Evolutionary conservation across 2,113 vertebrate genomes (phyloP), one percentile per base, ranked within the genome.

Genomic region (Ciconia stormi): DNA sequence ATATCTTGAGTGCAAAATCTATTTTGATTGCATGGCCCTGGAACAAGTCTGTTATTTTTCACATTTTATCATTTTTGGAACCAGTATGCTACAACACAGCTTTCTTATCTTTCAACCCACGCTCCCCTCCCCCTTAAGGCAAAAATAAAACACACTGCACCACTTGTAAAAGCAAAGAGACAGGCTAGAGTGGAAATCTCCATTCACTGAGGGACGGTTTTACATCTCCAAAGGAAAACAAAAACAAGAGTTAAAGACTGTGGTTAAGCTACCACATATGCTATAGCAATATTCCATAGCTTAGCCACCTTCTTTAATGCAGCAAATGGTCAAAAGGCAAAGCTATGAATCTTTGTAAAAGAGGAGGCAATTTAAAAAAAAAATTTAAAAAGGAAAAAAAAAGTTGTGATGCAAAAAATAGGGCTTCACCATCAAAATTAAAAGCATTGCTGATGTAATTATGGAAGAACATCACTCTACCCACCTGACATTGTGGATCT

Each of bases 51-150:
- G 90, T 80, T 96, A 86, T 94, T 96, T 96, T 98, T 96, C 93
- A 95, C 78, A 63, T 95, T 96, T 95, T 97, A 95, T 97, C 95
- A 89, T 88, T 96, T 95, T 95, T 95, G 87, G 95, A 95, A 93
- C 74, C 49, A 81, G 55, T 55, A 82, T 16, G 38, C 70, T 80
- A 38, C 50, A 86, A 63, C 82, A 87, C 79, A 92, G 86, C 53
- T 93, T 67, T 87, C 77, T 97, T 93, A 91, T 93, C 89, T 95
- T 95, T 90, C 80, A 93, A 44, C 56, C 47, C 42, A 11, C 19
- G 20, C 32, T 23, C 47, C 17, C 10, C n/a, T 76, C 53, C 23
- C 58, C 47, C n/a, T 78, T 61, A 92, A 91, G 82, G 69, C 52
- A 82, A 93, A 96, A 97, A 80, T 88, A 92, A 97, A 94, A 56